Conservation (phyloP, 2,797 vertebrate genomes). For the Odontamblyopus lacepedii region DNA sequence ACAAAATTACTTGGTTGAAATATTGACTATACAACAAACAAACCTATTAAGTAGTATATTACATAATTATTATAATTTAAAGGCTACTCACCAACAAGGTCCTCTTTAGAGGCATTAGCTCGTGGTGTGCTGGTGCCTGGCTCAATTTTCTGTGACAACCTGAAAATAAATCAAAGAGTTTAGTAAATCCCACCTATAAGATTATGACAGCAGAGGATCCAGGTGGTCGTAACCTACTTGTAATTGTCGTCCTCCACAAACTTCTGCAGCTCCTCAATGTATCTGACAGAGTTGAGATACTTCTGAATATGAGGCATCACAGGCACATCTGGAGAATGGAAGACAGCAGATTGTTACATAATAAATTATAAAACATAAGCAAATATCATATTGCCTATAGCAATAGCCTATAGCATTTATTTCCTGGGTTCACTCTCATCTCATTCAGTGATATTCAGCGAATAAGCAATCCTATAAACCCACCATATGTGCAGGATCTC, state of each 20-base stretch:
- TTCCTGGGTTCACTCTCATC: background rate
- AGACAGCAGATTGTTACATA: background rate
- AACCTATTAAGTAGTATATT: background rate
- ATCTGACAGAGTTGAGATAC: conserved; percentile 96
- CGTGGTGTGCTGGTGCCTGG: conserved; percentile 95
- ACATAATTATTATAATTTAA: background rate
- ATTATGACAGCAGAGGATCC: background rate
- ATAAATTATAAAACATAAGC: background rate
- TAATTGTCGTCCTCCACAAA: conserved; percentile 99
- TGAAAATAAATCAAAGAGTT: conserved; percentile 44
- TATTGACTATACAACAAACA: background rate
- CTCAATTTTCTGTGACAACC: conserved; percentile 97
- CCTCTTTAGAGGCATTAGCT: conserved; percentile 91
- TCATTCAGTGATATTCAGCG: background rate
- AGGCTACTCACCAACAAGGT: conserved; percentile 85
- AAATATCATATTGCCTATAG: background rate
- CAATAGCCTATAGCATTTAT: background rate
- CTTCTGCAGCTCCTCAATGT: conserved; percentile 98
- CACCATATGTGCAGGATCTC: conserved; percentile 96
- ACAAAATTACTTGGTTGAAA: background rate
- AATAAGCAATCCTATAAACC: conserved; percentile 36
- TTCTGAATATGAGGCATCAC: conserved; percentile 97
- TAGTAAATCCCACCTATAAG: too few relatives aligned
- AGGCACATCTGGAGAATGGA: conserved; percentile 82
- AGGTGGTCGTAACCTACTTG: conserved; percentile 81